Evolutionary conservation across 2,888 invertebrate species (phyloP).

Genomic region (Synergus laeviventris): DNA sequence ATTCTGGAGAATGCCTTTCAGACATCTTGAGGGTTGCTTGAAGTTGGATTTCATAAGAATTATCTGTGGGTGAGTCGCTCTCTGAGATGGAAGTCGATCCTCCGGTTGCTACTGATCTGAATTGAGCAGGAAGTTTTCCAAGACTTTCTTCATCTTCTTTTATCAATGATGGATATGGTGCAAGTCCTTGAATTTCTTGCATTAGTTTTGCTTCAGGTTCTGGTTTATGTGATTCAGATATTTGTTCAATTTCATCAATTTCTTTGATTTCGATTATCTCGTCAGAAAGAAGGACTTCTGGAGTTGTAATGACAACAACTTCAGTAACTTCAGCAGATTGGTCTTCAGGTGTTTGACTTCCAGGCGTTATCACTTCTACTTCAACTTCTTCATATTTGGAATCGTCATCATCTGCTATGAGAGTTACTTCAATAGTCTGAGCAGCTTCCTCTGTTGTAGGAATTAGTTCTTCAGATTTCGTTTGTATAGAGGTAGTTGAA

Average conservation of each 20-base stretch:
- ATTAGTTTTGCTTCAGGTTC: constrained; percentile 58
- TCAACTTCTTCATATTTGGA: background rate
- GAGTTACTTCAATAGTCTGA: constrained; percentile 56
- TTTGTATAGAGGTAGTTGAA: constrained; percentile 55
- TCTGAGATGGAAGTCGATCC: constrained; percentile 52
- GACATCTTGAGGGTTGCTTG: constrained; percentile 69
- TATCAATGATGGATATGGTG: constrained; percentile 6
- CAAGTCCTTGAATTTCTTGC: constrained; percentile 50
- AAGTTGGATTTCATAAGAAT: constrained; percentile 68
- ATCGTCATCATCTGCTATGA: constrained; percentile 44
- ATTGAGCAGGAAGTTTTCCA: constrained; percentile 40
- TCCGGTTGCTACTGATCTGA: constrained; percentile 47
- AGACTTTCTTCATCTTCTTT: constrained; percentile 49
- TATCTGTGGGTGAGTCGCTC: constrained; percentile 61
- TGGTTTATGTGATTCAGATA: constrained; percentile 47
- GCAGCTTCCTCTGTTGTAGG: constrained; percentile 67
- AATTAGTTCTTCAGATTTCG: constrained; percentile 69
- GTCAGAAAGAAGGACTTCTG: background rate
- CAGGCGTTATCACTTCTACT: constrained; percentile 31
- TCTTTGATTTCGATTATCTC: constrained; percentile 56
- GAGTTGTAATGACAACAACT: constrained; percentile 20
- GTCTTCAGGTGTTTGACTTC: background rate
- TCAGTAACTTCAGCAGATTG: constrained; percentile 22
- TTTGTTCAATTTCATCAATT: constrained; percentile 14
- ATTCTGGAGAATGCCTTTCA: constrained; percentile 62